Evolutionary conservation across 2,888 invertebrate species (phyloP), one percentile per base, ranked within the genome.

Genomic region (Dryomyza anilis): DNA sequence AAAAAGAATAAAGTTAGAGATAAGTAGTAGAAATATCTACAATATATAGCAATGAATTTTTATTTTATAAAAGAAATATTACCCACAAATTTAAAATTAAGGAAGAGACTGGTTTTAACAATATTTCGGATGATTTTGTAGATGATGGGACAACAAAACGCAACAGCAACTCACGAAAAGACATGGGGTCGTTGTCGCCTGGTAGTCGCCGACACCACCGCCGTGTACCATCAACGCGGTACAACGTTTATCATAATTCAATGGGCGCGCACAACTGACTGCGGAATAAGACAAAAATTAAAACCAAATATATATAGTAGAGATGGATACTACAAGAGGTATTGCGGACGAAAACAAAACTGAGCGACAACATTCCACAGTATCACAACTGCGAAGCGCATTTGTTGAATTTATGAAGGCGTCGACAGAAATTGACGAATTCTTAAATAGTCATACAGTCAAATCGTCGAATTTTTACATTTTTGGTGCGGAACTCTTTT

Each of bases 341-440:
- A n/a, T n/a, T n/a, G n/a, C n/a, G n/a, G n/a, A n/a, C n/a, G n/a
- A n/a, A n/a, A n/a, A n/a, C n/a, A n/a, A n/a, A n/a, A n/a, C n/a
- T n/a, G n/a, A n/a, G n/a, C n/a, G n/a, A n/a, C n/a, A n/a, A n/a
- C n/a, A n/a, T n/a, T n/a, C n/a, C n/a, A n/a, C n/a, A n/a, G n/a
- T n/a, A n/a, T n/a, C n/a, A n/a, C n/a, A n/a, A n/a, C n/a, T n/a
- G n/a, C n/a, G n/a, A n/a, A n/a, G 21, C 46, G 39, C 21, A 45
- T 53, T 55, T 55, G 55, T 46, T 25, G 46, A 55, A 55, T 45
- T 63, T 45, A 45, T 55, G 62, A 63, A 53, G 50, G 60, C 60
- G 60, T 52, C 60, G 52, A 23, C 25, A 39, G 60, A 36, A 33
- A 63, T 63, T 63, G 62, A 63, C 55, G 55, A 63, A 63, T 55